phyloP scores from a whole-genome alignment of 1,140 invertebrate genomes.

The Phymorhynchus buccinoides region DNA sequence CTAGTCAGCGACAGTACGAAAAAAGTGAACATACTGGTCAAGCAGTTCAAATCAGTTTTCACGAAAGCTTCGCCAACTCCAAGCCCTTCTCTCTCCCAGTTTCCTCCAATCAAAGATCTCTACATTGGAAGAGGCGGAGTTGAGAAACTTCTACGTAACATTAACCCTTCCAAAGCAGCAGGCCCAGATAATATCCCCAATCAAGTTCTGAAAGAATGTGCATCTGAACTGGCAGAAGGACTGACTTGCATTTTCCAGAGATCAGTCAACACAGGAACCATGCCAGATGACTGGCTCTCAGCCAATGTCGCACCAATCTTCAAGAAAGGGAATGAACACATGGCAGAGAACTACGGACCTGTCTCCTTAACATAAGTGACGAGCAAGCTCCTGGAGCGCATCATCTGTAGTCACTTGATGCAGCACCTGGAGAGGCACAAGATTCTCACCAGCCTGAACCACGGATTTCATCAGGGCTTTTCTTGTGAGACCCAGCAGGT shows the following conservation, averaged over 20 bases:
- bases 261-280: conserved; percentile 14
- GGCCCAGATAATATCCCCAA: conserved; percentile 25
- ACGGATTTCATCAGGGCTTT: conserved; percentile 36
- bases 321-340: conserved; percentile 41
- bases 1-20: conserved; percentile 38
- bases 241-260: conserved; percentile 21
- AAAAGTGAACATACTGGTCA: conserved; percentile 46
- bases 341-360: conserved; percentile 40
- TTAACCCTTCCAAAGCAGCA: conserved; percentile 21
- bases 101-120: not conserved
- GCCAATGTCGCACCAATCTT: conserved; percentile 32
- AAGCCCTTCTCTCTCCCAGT: not conserved
- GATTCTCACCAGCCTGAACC: conserved; percentile 40
- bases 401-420: conserved; percentile 41
- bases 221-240: not conserved
- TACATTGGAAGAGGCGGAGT: not conserved
- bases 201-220: not conserved
- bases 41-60: conserved; percentile 46
- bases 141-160: conserved; percentile 30
- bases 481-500: conserved; percentile 35
- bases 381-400: conserved; percentile 42
- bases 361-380: conserved; percentile 31
- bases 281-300: conserved; percentile 28
- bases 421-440: conserved; percentile 36
- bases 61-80: not conserved